These are phyloP conservation scores for Pantelozetes paolii DNA, from an alignment of 2,888 invertebrate species.

Conservation along the genomic window DNA sequence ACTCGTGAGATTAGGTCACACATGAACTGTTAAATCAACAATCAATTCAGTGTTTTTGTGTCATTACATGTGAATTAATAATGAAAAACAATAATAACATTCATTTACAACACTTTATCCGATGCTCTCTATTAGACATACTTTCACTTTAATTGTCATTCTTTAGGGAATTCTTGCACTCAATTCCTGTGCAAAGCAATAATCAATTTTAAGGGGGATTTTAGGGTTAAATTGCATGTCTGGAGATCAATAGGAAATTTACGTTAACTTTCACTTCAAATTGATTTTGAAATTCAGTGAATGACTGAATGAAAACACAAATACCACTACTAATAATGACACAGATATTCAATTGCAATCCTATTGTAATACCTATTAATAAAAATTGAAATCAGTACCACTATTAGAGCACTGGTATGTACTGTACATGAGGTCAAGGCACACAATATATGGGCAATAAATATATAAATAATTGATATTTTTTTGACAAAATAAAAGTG, in stretches of 20 bases:
- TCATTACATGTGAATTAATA: background rate
- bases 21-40: constrained; percentile 14
- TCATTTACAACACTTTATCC: background rate
- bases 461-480: background rate
- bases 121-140: background rate
- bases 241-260: too few relatives aligned
- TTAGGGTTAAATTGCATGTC: too few relatives aligned
- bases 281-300: background rate
- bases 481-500: too few relatives aligned
- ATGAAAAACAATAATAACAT: constrained; percentile 11
- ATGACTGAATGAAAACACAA: background rate
- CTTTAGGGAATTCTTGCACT: background rate
- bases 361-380: background rate
- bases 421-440: constrained; percentile 3
- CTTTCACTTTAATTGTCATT: background rate
- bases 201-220: too few relatives aligned
- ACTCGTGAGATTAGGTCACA: constrained; percentile 20
- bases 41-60: constrained; percentile 12
- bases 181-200: too few relatives aligned
- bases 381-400: background rate
- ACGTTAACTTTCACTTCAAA: background rate
- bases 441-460: background rate
- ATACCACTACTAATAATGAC: constrained; percentile 19
- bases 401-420: background rate
- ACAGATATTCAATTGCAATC: background rate